These are phyloP conservation scores for Aphelenchoides besseyi DNA, from an alignment of 1,140 invertebrate genomes.

Conservation along the genomic window DNA sequence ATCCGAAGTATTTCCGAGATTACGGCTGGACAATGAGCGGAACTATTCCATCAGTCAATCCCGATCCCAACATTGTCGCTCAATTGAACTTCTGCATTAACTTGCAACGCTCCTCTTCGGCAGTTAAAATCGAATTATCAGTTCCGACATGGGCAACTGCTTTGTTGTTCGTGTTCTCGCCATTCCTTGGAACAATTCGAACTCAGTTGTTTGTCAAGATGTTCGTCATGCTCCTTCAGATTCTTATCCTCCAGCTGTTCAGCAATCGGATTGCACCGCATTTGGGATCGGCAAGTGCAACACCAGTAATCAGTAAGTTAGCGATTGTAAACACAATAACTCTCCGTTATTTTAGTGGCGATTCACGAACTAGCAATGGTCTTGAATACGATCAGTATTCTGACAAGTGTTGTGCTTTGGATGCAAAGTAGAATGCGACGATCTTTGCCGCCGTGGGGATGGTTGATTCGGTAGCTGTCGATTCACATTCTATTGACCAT, in stretches of 20 bases:
- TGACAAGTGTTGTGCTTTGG: constrained; percentile 40
- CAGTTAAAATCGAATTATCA: constrained; percentile 53
- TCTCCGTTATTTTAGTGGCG: constrained; percentile 46
- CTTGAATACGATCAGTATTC: constrained; percentile 54
- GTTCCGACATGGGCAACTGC: constrained; percentile 50
- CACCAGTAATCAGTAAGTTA: constrained; percentile 54
- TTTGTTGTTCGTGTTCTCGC: constrained; percentile 57
- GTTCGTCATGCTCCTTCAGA: constrained; percentile 54
- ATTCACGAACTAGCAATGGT: constrained; percentile 56
- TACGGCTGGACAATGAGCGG: constrained; percentile 59
- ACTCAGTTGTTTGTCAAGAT: constrained; percentile 54
- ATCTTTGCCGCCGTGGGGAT: constrained; percentile 56
- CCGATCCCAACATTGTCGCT: constrained; percentile 52
- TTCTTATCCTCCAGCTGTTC: constrained; percentile 56
- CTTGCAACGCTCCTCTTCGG: constrained; percentile 51
- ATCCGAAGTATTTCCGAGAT: constrained; percentile 61
- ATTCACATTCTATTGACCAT: constrained; percentile 3
- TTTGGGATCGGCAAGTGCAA: constrained; percentile 53
- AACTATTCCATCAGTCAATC: constrained; percentile 50
- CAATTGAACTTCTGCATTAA: constrained; percentile 61
- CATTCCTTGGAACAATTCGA: constrained; percentile 53
- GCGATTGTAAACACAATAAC: constrained; percentile 11
- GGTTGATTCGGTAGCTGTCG: constrained; percentile 44
- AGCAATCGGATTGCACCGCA: constrained; percentile 58
- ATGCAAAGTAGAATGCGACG: constrained; percentile 43